Percentiles rank a stretch among this genome's conserved stretches.
Evolutionary conservation across 2,888 invertebrate genomes (phyloP).

Genomic region (Pasiphila rectangulata): DNA sequence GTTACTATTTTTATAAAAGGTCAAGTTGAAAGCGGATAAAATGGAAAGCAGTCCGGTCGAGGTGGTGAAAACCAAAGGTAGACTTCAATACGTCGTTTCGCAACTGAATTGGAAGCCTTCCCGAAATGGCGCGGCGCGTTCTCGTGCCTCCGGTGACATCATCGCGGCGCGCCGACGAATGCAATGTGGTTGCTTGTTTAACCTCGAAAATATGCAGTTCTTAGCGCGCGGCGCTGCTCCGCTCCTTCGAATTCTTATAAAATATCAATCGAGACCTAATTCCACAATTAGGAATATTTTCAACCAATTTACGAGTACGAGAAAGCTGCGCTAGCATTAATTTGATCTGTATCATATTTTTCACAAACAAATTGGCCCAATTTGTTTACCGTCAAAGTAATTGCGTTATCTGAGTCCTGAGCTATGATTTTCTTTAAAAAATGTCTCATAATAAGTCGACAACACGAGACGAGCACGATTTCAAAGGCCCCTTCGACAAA

Average conservation of each 20-base stretch:
- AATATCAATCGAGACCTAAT: neutral
- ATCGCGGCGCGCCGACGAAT: slow-evolving; percentile 1
- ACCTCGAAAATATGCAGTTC: slow-evolving; percentile 8
- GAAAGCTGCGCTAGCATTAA: slow-evolving; percentile 27
- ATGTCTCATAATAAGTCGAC: neutral
- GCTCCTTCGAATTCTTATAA: no score
- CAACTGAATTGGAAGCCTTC: slow-evolving; percentile 3
- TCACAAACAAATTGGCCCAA: slow-evolving; percentile 31
- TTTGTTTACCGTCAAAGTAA: slow-evolving; percentile 34
- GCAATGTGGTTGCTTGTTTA: neutral
- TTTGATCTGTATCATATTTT: slow-evolving; percentile 33
- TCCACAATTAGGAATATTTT: neutral
- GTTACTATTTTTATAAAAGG: neutral
- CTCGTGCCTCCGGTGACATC: slow-evolving; percentile 14
- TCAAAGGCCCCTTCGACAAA: neutral
- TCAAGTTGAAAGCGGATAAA: neutral
- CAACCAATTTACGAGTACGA: slow-evolving; percentile 17
- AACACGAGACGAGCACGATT: neutral
- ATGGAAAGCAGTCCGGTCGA: neutral
- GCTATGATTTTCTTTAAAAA: slow-evolving; percentile 5
- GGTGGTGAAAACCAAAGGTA: slow-evolving; percentile 5
- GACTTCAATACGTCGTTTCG: slow-evolving; percentile 21
- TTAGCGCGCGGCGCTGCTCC: no score
- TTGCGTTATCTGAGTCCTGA: slow-evolving; percentile 30
- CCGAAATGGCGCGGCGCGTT: slow-evolving; percentile 7